These are phyloP conservation scores for Aurelia sp. DNA, from an alignment of 30 jellyfish, hydroid and myxozoan genomes.

Conservation along the genomic window DNA sequence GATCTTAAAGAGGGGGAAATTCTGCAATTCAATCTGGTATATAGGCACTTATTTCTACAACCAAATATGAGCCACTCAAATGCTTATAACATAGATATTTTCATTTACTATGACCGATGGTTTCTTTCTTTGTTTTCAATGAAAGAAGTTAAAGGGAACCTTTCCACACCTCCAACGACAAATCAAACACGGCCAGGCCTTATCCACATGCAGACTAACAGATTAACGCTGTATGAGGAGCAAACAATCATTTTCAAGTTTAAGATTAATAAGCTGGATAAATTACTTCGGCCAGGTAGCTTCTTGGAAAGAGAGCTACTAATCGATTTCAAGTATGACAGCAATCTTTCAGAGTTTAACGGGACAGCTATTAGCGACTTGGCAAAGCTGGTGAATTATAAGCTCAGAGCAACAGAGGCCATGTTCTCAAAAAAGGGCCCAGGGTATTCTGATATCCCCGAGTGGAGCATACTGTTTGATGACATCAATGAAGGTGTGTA, in stretches of 20 bases:
- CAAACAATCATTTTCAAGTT: conserved; percentile 7
- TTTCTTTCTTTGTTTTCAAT: conserved; percentile 22
- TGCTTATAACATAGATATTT: conserved; percentile 43
- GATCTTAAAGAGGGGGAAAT: conserved; percentile 19
- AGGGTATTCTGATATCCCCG: not conserved
- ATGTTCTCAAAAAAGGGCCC: no score
- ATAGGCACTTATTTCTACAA: conserved; percentile 3
- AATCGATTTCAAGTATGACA: conserved; percentile 11
- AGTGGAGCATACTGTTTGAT: conserved; percentile 32
- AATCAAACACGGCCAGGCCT: conserved; percentile 12
- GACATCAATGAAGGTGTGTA: conserved; percentile 5
- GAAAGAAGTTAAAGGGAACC: not conserved
- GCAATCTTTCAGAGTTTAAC: conserved; percentile 7
- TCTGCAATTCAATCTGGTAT: conserved; percentile 2
- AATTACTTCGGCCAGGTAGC: not conserved
- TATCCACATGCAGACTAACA: conserved; percentile 4
- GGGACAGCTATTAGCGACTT: not conserved
- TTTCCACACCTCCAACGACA: not conserved
- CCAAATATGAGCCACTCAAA: conserved; percentile 26
- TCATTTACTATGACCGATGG: conserved; percentile 35
- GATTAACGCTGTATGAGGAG: not conserved
- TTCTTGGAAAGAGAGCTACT: not conserved
- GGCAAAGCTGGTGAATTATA: not conserved
- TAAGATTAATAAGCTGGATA: not conserved
- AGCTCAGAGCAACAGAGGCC: not conserved